Evolutionary conservation across 2,888 invertebrate species (phyloP).

Genomic region (Brassicogethes aeneus): DNA sequence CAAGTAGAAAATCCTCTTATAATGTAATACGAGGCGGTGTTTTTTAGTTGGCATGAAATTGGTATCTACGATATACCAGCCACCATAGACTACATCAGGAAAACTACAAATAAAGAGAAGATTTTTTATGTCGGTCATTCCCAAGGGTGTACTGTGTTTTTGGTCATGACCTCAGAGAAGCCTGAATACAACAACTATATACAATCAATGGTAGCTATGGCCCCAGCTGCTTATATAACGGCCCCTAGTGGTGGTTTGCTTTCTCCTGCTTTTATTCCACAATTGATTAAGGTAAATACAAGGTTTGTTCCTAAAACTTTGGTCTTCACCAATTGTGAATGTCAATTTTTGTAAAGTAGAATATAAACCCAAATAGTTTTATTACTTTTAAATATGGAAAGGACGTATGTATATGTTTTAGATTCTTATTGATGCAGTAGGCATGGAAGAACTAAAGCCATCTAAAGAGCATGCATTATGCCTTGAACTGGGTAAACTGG

Average conservation of each 20-base stretch:
- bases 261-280: too few species aligned
- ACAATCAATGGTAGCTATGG: slow-evolving; percentile 11
- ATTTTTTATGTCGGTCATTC: slow-evolving; percentile 4
- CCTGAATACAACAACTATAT: slow-evolving; percentile 4
- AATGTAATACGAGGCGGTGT: too few species aligned
- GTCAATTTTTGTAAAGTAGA: too few species aligned
- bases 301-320: too few species aligned
- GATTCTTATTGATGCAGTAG: too few species aligned
- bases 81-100: slow-evolving; percentile 4
- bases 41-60: slow-evolving; percentile 6
- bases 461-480: not conserved
- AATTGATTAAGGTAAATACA: too few species aligned
- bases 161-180: not conserved
- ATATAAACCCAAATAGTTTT: too few species aligned
- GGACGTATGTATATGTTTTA: too few species aligned
- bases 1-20: not conserved
- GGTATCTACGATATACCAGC: not conserved
- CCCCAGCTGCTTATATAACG: slow-evolving; percentile 13
- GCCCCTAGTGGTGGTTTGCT: too few species aligned
- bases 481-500: not conserved
- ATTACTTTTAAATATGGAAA: too few species aligned
- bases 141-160: slow-evolving; percentile 3
- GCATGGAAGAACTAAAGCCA: not conserved
- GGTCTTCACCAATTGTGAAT: too few species aligned
- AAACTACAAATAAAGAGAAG: not conserved